Evolutionary conservation across 2,888 invertebrate species (phyloP).

Genomic region (Neoaliturus tenellus): DNA sequence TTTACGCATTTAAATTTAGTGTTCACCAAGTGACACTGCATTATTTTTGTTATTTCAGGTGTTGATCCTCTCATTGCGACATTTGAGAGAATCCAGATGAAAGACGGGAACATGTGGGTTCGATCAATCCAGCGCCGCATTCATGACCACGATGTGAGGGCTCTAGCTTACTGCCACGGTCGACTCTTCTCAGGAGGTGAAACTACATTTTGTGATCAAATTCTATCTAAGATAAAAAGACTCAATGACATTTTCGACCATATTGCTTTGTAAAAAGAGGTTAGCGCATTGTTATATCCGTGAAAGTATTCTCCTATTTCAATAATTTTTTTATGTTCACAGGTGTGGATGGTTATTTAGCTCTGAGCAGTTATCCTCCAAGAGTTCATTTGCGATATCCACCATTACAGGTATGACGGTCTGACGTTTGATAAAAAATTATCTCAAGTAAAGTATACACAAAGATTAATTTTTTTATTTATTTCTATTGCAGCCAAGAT

Average conservation of each 20-base stretch:
- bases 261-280: too few relatives aligned
- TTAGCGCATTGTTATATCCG: too few relatives aligned
- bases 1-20: too few relatives aligned
- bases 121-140: constrained; percentile 86
- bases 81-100: constrained; percentile 80
- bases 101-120: constrained; percentile 82
- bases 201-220: constrained; percentile 55
- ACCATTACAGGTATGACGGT: constrained; percentile 79
- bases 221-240: too few relatives aligned
- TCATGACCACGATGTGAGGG: constrained; percentile 92
- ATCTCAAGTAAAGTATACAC: too few relatives aligned
- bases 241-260: too few relatives aligned
- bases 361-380: constrained; percentile 82
- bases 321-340: constrained; percentile 54
- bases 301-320: too few relatives aligned
- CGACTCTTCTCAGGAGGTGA: constrained; percentile 85
- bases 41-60: constrained; percentile 74
- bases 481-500: too few relatives aligned
- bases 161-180: constrained; percentile 78
- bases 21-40: too few relatives aligned
- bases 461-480: too few relatives aligned
- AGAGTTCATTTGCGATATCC: constrained; percentile 82
- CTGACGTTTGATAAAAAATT: too few relatives aligned
- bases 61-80: constrained; percentile 88
- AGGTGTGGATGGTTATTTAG: constrained; percentile 86